phyloP scores from a whole-genome alignment of 2,888 invertebrate species.

The Neocrepidodera transversa region DNA sequence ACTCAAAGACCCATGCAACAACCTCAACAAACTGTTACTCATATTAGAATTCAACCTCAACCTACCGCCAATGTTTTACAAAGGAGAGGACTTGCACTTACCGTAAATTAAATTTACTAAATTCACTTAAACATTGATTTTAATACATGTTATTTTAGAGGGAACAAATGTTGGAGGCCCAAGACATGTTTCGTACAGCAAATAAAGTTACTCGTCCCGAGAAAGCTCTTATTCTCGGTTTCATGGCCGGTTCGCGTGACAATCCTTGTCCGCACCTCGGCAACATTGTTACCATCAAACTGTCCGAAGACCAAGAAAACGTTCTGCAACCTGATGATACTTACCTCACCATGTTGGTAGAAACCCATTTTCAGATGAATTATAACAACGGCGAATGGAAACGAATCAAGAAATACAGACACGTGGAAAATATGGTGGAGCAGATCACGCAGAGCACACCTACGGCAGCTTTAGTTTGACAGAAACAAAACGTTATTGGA shows the following conservation, averaged over 20 bases:
- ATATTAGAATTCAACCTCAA: slow-evolving; percentile 65
- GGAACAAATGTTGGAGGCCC: slow-evolving; percentile 96
- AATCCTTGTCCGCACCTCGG: slow-evolving; percentile 98
- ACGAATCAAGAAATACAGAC: slow-evolving; percentile 87
- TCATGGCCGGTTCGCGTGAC: slow-evolving; percentile 98
- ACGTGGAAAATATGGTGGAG: slow-evolving; percentile 66
- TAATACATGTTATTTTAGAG: slow-evolving; percentile 67
- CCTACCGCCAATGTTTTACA: slow-evolving; percentile 64
- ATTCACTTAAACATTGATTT: too few species aligned
- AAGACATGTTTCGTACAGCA: slow-evolving; percentile 96
- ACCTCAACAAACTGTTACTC: slow-evolving; percentile 59
- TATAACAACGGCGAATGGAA: slow-evolving; percentile 98
- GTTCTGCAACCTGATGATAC: slow-evolving; percentile 86
- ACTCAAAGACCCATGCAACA: slow-evolving; percentile 59
- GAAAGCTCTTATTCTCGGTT: slow-evolving; percentile 95
- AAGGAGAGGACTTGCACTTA: slow-evolving; percentile 73
- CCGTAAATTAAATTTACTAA: slow-evolving; percentile 62
- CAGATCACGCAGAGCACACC: slow-evolving; percentile 55
- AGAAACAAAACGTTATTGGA: slow-evolving; percentile 38
- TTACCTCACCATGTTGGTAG: slow-evolving; percentile 79
- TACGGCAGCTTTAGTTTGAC: slow-evolving; percentile 49
- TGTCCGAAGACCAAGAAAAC: slow-evolving; percentile 90
- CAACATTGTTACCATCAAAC: slow-evolving; percentile 93
- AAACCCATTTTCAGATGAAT: slow-evolving; percentile 98
- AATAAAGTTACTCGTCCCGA: slow-evolving; percentile 96